These are phyloP conservation scores for Sinohyriopsis cumingii DNA, from an alignment of 2,888 invertebrate species.

Conservation along the genomic window DNA sequence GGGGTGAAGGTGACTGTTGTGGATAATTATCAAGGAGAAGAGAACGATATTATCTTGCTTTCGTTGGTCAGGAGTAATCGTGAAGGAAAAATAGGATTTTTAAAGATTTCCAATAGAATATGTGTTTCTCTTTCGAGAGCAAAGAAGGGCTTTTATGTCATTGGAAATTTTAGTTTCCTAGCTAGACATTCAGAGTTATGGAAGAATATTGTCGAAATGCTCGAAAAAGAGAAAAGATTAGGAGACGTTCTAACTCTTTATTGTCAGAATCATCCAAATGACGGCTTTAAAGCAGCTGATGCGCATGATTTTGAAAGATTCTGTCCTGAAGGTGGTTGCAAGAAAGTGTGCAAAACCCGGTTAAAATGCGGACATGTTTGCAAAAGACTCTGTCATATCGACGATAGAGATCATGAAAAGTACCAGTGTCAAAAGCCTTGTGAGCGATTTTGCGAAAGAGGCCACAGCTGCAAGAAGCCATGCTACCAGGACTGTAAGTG, in stretches of 20 bases:
- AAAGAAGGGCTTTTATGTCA: slow-evolving; percentile 62
- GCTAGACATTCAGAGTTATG: slow-evolving; percentile 28
- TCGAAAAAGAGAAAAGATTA: slow-evolving; percentile 31
- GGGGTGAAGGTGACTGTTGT: slow-evolving; percentile 60
- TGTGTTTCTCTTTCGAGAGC: slow-evolving; percentile 70
- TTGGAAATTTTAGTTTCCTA: slow-evolving; percentile 60
- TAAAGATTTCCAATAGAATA: slow-evolving; percentile 59
- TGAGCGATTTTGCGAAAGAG: slow-evolving; percentile 13
- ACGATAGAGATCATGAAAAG: slow-evolving; percentile 71
- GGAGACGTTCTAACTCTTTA: slow-evolving; percentile 35
- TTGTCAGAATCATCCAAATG: slow-evolving; percentile 56
- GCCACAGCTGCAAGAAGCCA: slow-evolving; percentile 53
- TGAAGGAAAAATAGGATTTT: slow-evolving; percentile 63
- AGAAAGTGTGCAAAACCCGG: slow-evolving; percentile 38
- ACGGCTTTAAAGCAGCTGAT: slow-evolving; percentile 15
- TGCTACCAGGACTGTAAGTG: slow-evolving; percentile 73
- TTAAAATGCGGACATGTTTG: slow-evolving; percentile 60
- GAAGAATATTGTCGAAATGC: slow-evolving; percentile 30
- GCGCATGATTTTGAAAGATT: slow-evolving; percentile 33
- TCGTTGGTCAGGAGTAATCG: slow-evolving; percentile 69
- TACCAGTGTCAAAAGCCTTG: slow-evolving; percentile 63
- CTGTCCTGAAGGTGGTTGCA: slow-evolving; percentile 51
- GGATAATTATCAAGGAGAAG: slow-evolving; percentile 70
- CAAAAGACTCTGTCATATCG: slow-evolving; percentile 44
- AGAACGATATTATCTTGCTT: slow-evolving; percentile 70